These are phyloP conservation scores for Micrastur ruficollis DNA, from an alignment of 2,797 vertebrate genomes.

Conservation along the genomic window DNA sequence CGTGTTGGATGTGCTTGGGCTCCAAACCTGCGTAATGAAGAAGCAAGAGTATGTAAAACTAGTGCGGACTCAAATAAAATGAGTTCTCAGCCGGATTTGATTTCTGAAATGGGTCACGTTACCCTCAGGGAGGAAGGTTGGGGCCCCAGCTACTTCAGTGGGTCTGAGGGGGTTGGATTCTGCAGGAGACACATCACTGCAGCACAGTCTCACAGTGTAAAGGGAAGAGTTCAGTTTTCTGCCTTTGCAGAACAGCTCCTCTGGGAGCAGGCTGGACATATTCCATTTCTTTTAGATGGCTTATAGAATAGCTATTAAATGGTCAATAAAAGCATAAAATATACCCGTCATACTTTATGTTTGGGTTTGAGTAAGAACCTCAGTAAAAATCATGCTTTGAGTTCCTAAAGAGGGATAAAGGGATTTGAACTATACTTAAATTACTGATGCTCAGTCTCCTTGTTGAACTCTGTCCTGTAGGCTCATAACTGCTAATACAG, in stretches of 20 bases:
- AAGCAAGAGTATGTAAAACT: neutral
- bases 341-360: neutral
- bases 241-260: neutral
- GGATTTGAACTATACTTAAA: neutral
- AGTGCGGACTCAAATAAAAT: neutral
- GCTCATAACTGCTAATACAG: neutral
- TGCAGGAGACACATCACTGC: neutral
- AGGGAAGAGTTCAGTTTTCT: neutral
- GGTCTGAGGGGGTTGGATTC: accelerated
- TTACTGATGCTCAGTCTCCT: neutral
- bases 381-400: neutral
- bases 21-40: neutral
- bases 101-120: neutral
- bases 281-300: neutral
- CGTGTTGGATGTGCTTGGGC: neutral
- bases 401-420: neutral
- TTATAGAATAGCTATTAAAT: neutral
- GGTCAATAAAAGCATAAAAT: neutral
- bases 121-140: neutral
- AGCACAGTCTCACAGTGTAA: neutral
- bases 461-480: neutral
- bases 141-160: neutral
- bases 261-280: neutral
- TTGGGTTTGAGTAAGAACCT: neutral
- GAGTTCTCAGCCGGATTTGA: neutral